Base-by-base conservation (phyloP, 2,888 invertebrate genomes). In the Diaprepes abbreviatus region DNA sequence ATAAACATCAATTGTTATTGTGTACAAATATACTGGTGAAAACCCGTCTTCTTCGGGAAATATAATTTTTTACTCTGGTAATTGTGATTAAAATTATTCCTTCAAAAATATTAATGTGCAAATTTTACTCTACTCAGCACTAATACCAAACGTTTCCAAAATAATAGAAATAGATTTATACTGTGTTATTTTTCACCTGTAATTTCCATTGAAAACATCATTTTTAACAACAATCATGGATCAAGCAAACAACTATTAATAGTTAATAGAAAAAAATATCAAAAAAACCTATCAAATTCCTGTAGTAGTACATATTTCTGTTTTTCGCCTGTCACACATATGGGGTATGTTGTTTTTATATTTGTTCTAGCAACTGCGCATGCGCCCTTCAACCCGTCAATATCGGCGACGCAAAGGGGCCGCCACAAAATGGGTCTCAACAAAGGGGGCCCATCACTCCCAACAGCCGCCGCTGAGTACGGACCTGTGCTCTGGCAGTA, bases 291-390 rank as follows among this genome's bases (percentile, higher is more conserved):
- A n/a, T 43, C 43, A 43, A 43, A 3, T 21, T 21, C 28, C n/a
- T 43, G n/a, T 33, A 21, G 36, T 48, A 48, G 28, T 54, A 9
- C 16, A 14, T 33, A 43, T 43, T 33, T 63, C 21, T 6, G 16
- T 48, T 31, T 7, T 77, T 77, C 79, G 81, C 79, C 78, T 80
- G 79, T 78, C 82, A 83, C 83, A 83, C 83, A 83, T 83, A 83
- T 83, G 81, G 83, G 83, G 83, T 82, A 78, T 83, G 79, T 80
- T 82, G 76, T 83, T 83, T n/a, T n/a, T 77, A 81, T 83, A 82
- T 73, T 64, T 83, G 83, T 83, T 83, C 81, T 83, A 83, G 83
- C 74, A 74, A 75, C 75, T 76, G 72, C 33, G 31, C 19, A 12
- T 28, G 10, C 28, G n/a, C 28, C 28, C 48, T 38, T 16, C 68